Conservation (phyloP, 1,140 invertebrate species). For the Heterodera schachtii region DNA sequence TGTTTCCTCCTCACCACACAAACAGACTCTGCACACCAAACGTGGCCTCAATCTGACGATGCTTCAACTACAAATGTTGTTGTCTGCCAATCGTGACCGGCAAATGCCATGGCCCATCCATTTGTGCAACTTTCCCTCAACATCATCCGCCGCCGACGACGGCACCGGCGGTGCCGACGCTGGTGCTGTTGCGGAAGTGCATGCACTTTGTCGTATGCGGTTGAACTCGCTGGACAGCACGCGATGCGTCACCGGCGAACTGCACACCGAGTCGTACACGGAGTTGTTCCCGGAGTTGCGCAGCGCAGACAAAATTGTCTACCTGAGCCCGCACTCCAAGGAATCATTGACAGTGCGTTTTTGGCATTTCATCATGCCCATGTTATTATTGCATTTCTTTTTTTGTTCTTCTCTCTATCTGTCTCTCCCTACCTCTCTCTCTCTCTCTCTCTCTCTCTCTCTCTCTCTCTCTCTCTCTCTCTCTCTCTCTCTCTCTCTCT, state of each 20-base stretch:
- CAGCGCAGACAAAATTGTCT: slow-evolving; percentile 27
- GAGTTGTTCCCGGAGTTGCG: slow-evolving; percentile 35
- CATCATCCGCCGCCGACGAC: neutral
- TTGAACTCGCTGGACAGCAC: slow-evolving; percentile 5
- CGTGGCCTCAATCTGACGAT: slow-evolving; percentile 35
- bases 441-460: no score
- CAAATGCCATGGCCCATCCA: slow-evolving; percentile 33
- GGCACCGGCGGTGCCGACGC: neutral
- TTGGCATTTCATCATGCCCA: neutral
- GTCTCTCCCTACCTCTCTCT: neutral
- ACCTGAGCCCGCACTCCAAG: slow-evolving; percentile 41
- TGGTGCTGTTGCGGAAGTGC: neutral
- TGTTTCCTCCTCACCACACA: no score
- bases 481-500: no score
- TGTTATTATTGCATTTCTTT: neutral
- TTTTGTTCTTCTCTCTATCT: no score
- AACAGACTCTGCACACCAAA: slow-evolving; percentile 9
- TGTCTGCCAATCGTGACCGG: slow-evolving; percentile 16
- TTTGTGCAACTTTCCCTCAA: slow-evolving; percentile 29
- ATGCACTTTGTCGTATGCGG: neutral
- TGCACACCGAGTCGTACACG: slow-evolving; percentile 30
- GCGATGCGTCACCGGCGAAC: slow-evolving; percentile 5
- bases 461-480: no score
- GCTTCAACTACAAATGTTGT: slow-evolving; percentile 25
- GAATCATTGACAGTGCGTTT: slow-evolving; percentile 28